A percentile compares a stretch with the other conserved stretches of the same genome.
These are phyloP conservation scores for Notarius lentiginosus DNA, from an alignment of 2,113 vertebrate species.

Conservation along the genomic window DNA sequence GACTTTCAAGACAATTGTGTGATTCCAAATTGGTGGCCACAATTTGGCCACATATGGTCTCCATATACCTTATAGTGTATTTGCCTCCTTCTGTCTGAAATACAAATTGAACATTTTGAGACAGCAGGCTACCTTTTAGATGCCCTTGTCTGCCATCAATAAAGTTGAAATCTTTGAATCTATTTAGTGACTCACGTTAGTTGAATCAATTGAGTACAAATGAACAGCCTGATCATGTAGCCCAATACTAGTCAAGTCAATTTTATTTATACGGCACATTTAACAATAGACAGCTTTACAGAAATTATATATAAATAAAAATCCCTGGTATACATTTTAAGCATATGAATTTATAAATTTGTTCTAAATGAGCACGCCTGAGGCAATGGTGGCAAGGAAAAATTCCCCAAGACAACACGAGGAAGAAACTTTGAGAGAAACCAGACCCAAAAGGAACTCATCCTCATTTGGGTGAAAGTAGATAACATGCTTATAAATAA, in stretches of 20 bases:
- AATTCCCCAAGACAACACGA: too few species aligned
- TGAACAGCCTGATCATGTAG: not conserved
- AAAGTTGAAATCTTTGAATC: not conserved
- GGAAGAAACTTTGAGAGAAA: too few species aligned
- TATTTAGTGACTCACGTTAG: not conserved
- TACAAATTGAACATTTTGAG: not conserved
- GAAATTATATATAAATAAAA: too few species aligned
- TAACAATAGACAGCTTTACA: too few species aligned
- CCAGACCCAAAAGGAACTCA: too few species aligned
- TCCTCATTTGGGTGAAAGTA: too few species aligned
- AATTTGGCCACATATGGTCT: not conserved
- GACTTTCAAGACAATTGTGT: not conserved
- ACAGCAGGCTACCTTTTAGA: not conserved
- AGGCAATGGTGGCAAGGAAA: too few species aligned
- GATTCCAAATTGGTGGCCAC: not conserved
- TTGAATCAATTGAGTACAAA: not conserved
- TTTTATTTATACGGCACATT: too few species aligned
- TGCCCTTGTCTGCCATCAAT: not conserved
- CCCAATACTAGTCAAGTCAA: not conserved
- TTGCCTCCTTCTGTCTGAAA: not conserved
- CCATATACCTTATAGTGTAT: not conserved
- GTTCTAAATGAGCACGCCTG: too few species aligned
- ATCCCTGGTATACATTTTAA: too few species aligned
- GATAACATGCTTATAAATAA: too few species aligned
- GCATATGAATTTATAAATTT: too few species aligned